Conservation (phyloP, 1,140 invertebrate genomes). For the Laupala kohalensis region DNA sequence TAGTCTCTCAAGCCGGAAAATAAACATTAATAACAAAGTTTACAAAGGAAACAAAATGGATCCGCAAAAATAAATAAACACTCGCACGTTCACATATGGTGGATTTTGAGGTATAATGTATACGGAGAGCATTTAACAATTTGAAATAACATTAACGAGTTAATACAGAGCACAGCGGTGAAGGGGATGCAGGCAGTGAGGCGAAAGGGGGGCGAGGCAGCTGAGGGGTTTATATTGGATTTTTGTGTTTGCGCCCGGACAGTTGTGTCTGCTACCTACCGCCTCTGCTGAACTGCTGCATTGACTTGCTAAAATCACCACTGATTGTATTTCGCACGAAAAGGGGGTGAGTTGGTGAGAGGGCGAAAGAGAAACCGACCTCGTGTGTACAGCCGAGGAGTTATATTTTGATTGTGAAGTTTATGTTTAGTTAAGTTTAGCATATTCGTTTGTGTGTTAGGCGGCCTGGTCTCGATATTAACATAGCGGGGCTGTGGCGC, state of each 20-base stretch:
- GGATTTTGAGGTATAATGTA: background rate
- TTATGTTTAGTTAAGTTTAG: background rate
- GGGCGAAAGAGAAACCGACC: background rate
- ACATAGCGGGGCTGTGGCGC: background rate
- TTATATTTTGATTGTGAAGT: background rate
- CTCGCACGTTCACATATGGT: background rate
- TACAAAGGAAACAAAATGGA: background rate
- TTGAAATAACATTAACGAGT: background rate
- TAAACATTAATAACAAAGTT: background rate
- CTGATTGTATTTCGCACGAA: background rate
- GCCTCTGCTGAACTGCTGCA: background rate
- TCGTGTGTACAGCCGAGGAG: background rate
- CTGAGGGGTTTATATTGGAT: background rate
- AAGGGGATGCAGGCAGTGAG: too few relatives aligned
- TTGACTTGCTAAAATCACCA: background rate
- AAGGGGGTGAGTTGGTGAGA: background rate
- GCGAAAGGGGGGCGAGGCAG: background rate
- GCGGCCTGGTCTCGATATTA: background rate
- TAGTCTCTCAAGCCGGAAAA: background rate
- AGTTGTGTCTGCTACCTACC: background rate
- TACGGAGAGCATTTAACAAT: background rate
- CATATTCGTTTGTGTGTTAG: background rate
- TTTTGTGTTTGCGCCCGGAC: background rate
- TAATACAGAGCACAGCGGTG: background rate
- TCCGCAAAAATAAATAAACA: background rate